Percentiles rank a stretch among this genome's conserved stretches.
Evolutionary conservation across 1,140 invertebrate genomes (phyloP).

Genomic region (Pseudobourletiella spinata): DNA sequence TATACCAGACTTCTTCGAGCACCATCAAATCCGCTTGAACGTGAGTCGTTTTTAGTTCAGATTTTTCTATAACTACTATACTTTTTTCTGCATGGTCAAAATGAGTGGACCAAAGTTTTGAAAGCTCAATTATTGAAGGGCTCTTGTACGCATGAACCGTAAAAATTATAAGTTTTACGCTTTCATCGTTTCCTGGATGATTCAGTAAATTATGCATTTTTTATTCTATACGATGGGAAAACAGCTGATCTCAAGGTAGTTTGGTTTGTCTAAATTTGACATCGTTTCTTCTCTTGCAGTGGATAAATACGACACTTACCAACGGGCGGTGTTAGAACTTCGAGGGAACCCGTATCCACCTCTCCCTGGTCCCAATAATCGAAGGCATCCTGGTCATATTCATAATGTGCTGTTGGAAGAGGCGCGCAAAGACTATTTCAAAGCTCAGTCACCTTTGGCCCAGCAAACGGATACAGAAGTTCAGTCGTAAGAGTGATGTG

Average conservation of each 20-base stretch:
- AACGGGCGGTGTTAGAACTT: constrained; percentile 26
- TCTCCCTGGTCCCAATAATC: constrained; percentile 25
- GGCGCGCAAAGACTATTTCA: constrained; percentile 33
- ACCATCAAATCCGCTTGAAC: constrained; percentile 11
- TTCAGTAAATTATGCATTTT: neutral
- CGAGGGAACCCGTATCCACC: constrained; percentile 33
- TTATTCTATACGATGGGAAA: too few relatives aligned
- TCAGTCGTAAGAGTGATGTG: too few relatives aligned
- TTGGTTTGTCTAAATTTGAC: neutral
- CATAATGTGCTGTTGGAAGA: constrained; percentile 35
- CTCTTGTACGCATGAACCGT: too few relatives aligned
- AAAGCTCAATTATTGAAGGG: neutral
- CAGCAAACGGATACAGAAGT: constrained; percentile 17
- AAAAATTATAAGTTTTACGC: constrained; percentile 5
- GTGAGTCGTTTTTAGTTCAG: constrained; percentile 4
- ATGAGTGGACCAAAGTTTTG: neutral
- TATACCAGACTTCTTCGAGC: constrained; percentile 27
- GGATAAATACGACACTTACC: neutral
- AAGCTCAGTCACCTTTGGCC: constrained; percentile 12
- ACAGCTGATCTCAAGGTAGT: too few relatives aligned
- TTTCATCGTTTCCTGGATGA: too few relatives aligned
- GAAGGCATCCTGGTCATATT: constrained; percentile 22
- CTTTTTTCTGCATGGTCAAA: too few relatives aligned
- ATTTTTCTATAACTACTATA: too few relatives aligned
- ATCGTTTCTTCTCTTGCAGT: neutral